Base-by-base conservation (phyloP, 2,888 invertebrate genomes). In the Macaria liturata region DNA sequence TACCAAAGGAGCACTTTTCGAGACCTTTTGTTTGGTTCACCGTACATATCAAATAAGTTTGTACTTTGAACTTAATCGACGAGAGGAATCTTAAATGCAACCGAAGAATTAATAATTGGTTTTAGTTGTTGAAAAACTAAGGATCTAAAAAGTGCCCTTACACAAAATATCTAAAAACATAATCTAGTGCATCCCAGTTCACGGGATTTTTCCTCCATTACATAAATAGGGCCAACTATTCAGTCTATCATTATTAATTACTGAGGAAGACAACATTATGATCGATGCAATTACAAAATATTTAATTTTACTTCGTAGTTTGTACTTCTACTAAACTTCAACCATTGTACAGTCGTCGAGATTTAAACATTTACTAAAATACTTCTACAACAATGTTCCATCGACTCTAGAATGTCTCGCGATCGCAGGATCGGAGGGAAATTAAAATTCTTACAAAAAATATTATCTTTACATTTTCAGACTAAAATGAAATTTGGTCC, bases 161-260 rank as follows among this genome's bases (percentile, higher is more conserved):
- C 85, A 87, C 70, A 64, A 70, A 34, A 34, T 69, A 67, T 70
- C 68, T 70, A 61, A 67, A 74, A 76, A 81, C 69, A 74, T 78
- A 83, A 83, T 80, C 84, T 85, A 91, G 90, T 91, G 90, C 90
- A 91, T 88, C 90, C 90, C 90, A 91, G 90, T 76, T 74, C 71
- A 72, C 68, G 74, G 88, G 86, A 83, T 72, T 71, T 74, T 67
- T 77, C 72, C 65, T 59, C 82, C 72, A 71, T 74, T 67, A 77
- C 72, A 65, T 59, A 69, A 65, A 76, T 68, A 80, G 71, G 77
- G 77, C 76, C 72, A 79, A 80, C 83, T 86, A 71, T 73, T 88
- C 88, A 89, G 88, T 89, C 88, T 88, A 86, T 85, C 54, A 32
- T 31, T n/a, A 67, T 71, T 76, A 74, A 20, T 76, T 74, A 66